Conservation (phyloP, 2,888 invertebrate species). For the Pardosa pseudoannulata region DNA sequence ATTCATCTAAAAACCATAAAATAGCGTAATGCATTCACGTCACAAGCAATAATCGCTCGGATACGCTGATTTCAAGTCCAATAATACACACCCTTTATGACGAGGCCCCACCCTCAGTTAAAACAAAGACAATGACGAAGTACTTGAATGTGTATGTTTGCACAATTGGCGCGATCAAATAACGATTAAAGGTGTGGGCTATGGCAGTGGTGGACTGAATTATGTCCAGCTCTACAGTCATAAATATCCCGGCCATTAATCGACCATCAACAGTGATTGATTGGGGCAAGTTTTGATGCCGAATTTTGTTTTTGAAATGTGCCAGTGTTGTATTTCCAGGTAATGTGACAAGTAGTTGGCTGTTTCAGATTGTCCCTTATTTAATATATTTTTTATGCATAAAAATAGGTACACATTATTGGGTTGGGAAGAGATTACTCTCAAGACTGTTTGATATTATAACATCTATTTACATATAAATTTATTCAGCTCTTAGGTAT, state of each 20-base stretch:
- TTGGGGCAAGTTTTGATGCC: too few relatives aligned
- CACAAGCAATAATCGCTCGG: background rate
- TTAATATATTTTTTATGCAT: too few relatives aligned
- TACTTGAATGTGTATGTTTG: background rate
- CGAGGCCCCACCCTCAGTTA: background rate
- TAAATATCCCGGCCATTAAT: background rate
- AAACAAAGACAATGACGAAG: background rate
- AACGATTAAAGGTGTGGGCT: background rate
- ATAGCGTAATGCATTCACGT: constrained; percentile 1
- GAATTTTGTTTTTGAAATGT: too few relatives aligned
- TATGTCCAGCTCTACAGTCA: background rate
- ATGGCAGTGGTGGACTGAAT: background rate
- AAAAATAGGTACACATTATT: too few relatives aligned
- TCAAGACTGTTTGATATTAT: too few relatives aligned
- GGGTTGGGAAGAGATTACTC: too few relatives aligned
- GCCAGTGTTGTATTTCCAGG: too few relatives aligned
- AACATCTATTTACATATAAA: too few relatives aligned
- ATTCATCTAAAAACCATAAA: background rate
- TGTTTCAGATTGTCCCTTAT: too few relatives aligned
- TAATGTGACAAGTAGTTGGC: too few relatives aligned
- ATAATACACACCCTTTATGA: background rate
- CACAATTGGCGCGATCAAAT: background rate
- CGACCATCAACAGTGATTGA: background rate
- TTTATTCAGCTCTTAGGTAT: too few relatives aligned
- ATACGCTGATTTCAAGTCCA: background rate